A percentile compares a stretch with the other conserved stretches of the same genome.
These are phyloP conservation scores for Cromileptes altivelis DNA, from an alignment of 2,113 vertebrate species.

Conservation along the genomic window DNA sequence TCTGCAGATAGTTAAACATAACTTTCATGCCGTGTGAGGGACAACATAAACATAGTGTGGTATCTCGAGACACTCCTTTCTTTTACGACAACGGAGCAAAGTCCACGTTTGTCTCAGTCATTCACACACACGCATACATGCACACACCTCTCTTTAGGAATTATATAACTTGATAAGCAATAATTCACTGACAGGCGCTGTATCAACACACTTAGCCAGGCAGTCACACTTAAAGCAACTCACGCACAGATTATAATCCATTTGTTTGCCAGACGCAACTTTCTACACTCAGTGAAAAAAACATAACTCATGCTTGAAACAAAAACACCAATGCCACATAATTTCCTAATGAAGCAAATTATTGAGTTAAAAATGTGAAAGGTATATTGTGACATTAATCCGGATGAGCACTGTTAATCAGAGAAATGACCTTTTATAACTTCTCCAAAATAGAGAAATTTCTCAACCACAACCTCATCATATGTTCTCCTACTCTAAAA, in stretches of 20 bases:
- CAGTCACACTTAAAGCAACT: slow-evolving; percentile 10
- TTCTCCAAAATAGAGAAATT: slow-evolving; percentile 45
- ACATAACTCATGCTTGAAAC: neutral
- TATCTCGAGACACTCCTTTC: slow-evolving; percentile 86
- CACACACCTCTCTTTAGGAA: slow-evolving; percentile 35
- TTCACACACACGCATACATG: slow-evolving; percentile 12
- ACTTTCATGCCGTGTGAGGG: slow-evolving; percentile 70
- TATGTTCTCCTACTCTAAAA: slow-evolving; percentile 41
- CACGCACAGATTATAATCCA: neutral
- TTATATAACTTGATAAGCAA: slow-evolving; percentile 59
- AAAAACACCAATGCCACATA: neutral
- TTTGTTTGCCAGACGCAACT: no score
- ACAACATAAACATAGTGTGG: slow-evolving; percentile 86
- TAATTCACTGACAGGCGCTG: slow-evolving; percentile 17
- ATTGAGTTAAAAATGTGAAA: neutral
- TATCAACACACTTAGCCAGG: slow-evolving; percentile 22
- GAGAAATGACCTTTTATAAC: slow-evolving; percentile 11
- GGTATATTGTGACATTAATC: neutral
- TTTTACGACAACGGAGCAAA: slow-evolving; percentile 89
- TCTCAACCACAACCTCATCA: slow-evolving; percentile 34
- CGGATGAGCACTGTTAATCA: neutral
- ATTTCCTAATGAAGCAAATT: neutral
- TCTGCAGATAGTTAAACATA: slow-evolving; percentile 36
- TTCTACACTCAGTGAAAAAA: neutral
- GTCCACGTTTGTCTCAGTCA: slow-evolving; percentile 66